Conservation (phyloP, 2,113 vertebrate genomes). For the Macheiramphus alcinus region DNA sequence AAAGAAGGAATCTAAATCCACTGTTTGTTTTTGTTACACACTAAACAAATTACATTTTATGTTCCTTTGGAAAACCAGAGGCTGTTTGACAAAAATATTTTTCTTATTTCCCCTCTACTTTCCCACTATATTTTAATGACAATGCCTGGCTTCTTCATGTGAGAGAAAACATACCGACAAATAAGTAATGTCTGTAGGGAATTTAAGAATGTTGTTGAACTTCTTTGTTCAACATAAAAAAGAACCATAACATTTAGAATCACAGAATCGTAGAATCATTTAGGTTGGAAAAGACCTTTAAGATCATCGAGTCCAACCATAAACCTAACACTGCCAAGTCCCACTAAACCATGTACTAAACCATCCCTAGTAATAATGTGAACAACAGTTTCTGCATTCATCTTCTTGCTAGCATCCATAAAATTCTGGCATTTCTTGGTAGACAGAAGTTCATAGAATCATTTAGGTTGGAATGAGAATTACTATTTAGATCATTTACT, state of each 20-base stretch:
- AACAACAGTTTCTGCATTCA: too few relatives aligned
- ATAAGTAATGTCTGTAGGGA: not conserved
- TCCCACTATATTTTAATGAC: not conserved
- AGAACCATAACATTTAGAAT: not conserved
- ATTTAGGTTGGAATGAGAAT: not conserved
- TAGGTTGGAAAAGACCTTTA: too few relatives aligned
- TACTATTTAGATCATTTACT: not conserved
- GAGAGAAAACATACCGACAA: not conserved
- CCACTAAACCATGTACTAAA: too few relatives aligned
- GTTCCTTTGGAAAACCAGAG: conserved; percentile 24
- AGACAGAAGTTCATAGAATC: too few relatives aligned
- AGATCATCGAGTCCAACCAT: too few relatives aligned
- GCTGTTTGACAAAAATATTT: not conserved
- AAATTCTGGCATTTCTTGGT: too few relatives aligned
- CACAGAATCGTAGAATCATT: too few relatives aligned
- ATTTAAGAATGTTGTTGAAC: not conserved
- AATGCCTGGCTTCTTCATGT: not conserved
- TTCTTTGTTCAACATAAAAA: not conserved
- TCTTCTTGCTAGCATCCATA: too few relatives aligned
- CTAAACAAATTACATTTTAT: not conserved
- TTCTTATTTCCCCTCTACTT: not conserved
- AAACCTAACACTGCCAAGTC: too few relatives aligned
- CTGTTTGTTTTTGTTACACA: conserved; percentile 16
- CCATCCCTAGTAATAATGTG: too few relatives aligned
- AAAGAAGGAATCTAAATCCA: conserved; percentile 6